Percentiles rank a stretch among this genome's conserved stretches.
These are phyloP conservation scores for Leptoteleia sp. DNA, from an alignment of 1,140 invertebrate genomes.

Conservation along the genomic window DNA sequence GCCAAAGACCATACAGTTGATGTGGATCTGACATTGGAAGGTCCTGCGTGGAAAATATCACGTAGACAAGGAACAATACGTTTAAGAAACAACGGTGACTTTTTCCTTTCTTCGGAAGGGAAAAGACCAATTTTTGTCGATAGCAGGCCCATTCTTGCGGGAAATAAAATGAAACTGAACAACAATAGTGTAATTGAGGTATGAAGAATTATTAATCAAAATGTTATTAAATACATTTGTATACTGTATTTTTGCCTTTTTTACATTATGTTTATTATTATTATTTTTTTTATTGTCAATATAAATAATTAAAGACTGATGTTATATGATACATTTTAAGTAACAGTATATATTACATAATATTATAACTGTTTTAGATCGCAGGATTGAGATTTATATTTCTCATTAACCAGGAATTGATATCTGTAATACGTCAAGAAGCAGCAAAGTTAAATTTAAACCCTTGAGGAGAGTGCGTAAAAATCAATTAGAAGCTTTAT, in stretches of 20 bases:
- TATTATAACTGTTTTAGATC: slow-evolving; percentile 89
- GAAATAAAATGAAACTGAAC: slow-evolving; percentile 92
- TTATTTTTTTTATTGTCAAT: slow-evolving; percentile 8
- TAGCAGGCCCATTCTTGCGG: slow-evolving; percentile 91
- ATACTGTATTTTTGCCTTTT: too few species aligned
- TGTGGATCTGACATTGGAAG: slow-evolving; percentile 96
- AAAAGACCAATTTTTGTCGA: slow-evolving; percentile 97
- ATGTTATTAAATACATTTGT: too few species aligned
- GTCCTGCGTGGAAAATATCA: slow-evolving; percentile 92
- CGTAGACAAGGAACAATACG: slow-evolving; percentile 94
- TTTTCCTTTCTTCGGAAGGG: slow-evolving; percentile 96
- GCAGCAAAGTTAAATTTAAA: slow-evolving; percentile 86
- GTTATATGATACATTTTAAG: too few species aligned
- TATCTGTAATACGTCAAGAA: slow-evolving; percentile 91
- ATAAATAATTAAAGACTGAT: too few species aligned
- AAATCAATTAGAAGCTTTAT: slow-evolving; percentile 37
- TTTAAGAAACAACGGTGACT: slow-evolving; percentile 95
- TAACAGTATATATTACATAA: too few species aligned
- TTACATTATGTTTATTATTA: neutral
- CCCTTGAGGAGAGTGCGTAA: slow-evolving; percentile 62
- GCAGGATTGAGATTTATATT: slow-evolving; percentile 95
- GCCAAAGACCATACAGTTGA: slow-evolving; percentile 95
- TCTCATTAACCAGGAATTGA: slow-evolving; percentile 94
- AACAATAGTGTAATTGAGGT: slow-evolving; percentile 98
- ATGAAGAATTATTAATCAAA: slow-evolving; percentile 27